Conservation (phyloP, 1,140 invertebrate species). For the Arctopsyche grandis region DNA sequence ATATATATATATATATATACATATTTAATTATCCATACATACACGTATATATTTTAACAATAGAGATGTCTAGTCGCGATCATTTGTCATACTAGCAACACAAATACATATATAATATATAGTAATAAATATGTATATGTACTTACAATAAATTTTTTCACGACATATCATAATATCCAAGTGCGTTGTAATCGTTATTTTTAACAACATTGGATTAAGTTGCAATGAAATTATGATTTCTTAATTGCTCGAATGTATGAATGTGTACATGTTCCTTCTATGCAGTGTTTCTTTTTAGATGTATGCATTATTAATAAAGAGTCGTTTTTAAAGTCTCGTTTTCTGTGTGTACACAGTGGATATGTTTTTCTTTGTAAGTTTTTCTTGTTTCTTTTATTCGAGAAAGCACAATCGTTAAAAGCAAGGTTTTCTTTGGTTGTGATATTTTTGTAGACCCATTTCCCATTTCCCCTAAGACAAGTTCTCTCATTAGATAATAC, state of each 20-base stretch:
- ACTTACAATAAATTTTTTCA: slow-evolving; percentile 2
- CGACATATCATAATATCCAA: neutral
- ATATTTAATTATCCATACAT: no score
- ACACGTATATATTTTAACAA: neutral
- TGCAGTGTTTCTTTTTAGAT: neutral
- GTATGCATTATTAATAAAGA: slow-evolving; percentile 7
- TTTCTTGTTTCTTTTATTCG: neutral
- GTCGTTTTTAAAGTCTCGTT: neutral
- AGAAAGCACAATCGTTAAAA: neutral
- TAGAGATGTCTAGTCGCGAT: neutral
- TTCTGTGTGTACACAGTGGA: neutral
- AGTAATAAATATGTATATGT: neutral
- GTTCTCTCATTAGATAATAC: no score
- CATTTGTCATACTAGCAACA: neutral
- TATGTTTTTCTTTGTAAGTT: no score
- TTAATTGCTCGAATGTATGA: no score
- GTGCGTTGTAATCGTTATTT: neutral
- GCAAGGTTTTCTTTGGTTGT: neutral
- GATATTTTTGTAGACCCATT: no score
- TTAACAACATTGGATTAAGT: neutral
- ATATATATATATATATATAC: no score
- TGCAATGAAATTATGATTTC: no score
- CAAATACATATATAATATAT: neutral
- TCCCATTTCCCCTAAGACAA: no score
- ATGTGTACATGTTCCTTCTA: no score